phyloP scores from a whole-genome alignment of 2,113 vertebrate genomes.

The Climacteris rufus region DNA sequence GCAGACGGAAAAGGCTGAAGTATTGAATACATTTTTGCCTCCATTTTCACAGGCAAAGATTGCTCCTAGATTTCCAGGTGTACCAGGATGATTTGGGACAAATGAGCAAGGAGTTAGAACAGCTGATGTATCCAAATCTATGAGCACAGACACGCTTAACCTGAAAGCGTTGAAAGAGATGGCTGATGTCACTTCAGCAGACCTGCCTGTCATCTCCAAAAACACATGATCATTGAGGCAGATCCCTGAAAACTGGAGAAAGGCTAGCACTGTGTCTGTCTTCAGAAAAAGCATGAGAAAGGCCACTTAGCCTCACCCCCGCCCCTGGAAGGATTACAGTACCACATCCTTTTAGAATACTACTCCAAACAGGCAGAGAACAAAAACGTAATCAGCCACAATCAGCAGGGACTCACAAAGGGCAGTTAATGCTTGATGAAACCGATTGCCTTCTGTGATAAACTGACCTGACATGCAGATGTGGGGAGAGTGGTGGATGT shows the following conservation, averaged over 20 bases:
- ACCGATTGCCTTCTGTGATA: neutral
- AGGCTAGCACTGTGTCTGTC: neutral
- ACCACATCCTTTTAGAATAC: slow-evolving; percentile 14
- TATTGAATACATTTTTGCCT: neutral
- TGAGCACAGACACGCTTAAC: neutral
- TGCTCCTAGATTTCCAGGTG: neutral
- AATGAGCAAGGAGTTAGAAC: neutral
- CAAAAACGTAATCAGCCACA: neutral
- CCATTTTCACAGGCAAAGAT: neutral
- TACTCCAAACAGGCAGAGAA: neutral
- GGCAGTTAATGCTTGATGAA: neutral
- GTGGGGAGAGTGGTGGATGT: neutral
- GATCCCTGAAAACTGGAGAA: neutral
- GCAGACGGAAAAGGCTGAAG: neutral
- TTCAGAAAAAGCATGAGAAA: neutral
- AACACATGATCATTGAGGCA: neutral
- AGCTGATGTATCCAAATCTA: neutral
- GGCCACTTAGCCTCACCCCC: neutral
- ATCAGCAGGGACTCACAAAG: neutral
- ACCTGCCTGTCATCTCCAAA: neutral
- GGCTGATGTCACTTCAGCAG: neutral
- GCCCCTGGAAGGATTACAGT: neutral
- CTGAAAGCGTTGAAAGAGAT: neutral
- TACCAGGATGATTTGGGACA: neutral
- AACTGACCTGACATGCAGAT: neutral